Percentiles rank a stretch among this genome's conserved stretches.
Conservation (phyloP, 2,113 vertebrate genomes). For the Hemichromis elongatus region DNA sequence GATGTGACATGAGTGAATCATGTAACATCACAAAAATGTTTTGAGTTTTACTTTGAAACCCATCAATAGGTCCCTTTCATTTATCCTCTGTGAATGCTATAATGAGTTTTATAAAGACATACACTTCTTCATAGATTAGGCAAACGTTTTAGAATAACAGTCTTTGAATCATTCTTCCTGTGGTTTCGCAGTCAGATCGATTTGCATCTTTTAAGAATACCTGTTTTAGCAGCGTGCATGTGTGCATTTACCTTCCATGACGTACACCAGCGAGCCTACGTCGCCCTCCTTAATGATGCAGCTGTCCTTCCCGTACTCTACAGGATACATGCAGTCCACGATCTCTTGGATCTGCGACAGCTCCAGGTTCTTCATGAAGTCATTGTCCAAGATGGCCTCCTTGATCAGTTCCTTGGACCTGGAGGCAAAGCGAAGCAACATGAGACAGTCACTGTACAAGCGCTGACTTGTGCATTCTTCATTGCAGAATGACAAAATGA, state of each 20-base stretch:
- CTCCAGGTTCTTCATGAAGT: conserved; percentile 99
- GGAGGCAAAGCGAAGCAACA: not conserved
- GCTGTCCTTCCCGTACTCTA: conserved; percentile 97
- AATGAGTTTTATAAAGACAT: not conserved
- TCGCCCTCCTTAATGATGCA: conserved; percentile 99
- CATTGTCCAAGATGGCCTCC: conserved; percentile 97
- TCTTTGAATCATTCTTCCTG: not conserved
- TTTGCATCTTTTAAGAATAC: not conserved
- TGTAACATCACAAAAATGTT: not conserved
- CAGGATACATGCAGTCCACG: conserved; percentile 99
- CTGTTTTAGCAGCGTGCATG: not conserved
- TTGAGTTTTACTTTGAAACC: not conserved
- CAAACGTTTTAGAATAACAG: not conserved
- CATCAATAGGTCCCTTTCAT: conserved; percentile 36
- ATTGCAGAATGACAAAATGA: not conserved
- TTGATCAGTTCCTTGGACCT: conserved; percentile 99
- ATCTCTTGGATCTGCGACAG: conserved; percentile 99
- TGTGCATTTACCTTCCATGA: conserved; percentile 92
- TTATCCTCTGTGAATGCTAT: not conserved
- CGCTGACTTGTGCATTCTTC: not conserved
- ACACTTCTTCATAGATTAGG: not conserved
- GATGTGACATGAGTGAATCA: not conserved
- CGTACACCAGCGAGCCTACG: conserved; percentile 95
- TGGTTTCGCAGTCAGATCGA: not conserved
- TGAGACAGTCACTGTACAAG: not conserved